Conservation (phyloP, 2,888 invertebrate species). For the Microctonus brassicae region DNA sequence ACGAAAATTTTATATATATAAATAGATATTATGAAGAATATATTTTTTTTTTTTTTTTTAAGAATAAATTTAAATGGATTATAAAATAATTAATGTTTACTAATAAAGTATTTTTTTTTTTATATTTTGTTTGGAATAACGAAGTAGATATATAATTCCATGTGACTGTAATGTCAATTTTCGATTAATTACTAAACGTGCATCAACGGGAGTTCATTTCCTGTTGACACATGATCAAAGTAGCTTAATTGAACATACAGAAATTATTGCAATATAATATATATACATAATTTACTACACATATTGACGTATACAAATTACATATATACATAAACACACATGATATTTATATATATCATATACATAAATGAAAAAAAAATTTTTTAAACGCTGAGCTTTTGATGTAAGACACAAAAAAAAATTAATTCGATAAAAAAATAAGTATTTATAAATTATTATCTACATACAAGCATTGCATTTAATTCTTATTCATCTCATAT, state of each 20-base stretch:
- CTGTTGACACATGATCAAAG: constrained; percentile 4
- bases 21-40: too few relatives aligned
- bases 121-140: too few relatives aligned
- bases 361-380: too few relatives aligned
- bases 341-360: too few relatives aligned
- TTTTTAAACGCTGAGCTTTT: too few relatives aligned
- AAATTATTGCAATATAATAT: constrained; percentile 6
- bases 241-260: constrained; percentile 4
- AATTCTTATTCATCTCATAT: not conserved
- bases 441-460: not conserved
- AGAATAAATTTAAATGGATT: too few relatives aligned
- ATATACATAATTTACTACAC: not conserved
- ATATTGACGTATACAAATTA: not conserved
- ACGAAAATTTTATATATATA: too few relatives aligned
- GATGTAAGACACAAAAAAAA: not conserved
- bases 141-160: too few relatives aligned
- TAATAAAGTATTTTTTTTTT: too few relatives aligned
- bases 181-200: not conserved
- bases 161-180: not conserved
- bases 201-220: constrained; percentile 1
- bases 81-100: too few relatives aligned
- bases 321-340: too few relatives aligned
- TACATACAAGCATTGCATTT: not conserved
- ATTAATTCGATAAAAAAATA: not conserved
- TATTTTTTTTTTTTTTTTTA: too few relatives aligned